phyloP scores from a whole-genome alignment of 2,888 invertebrate genomes.

The Arge pagana region DNA sequence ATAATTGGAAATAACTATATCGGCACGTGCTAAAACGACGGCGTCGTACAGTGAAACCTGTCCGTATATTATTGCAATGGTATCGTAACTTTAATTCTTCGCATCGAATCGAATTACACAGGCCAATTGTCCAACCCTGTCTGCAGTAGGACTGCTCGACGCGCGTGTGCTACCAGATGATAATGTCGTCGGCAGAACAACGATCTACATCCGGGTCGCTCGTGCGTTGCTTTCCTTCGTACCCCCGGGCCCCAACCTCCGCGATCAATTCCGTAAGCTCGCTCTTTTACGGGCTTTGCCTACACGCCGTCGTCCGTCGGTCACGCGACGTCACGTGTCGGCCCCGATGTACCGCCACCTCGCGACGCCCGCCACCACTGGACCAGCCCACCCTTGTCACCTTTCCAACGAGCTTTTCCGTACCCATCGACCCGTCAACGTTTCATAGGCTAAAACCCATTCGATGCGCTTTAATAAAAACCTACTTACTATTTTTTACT shows the following conservation, averaged over 20 bases:
- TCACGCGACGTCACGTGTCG: conserved; percentile 25
- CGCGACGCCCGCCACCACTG: conserved; percentile 21
- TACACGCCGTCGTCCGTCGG: conserved; percentile 25
- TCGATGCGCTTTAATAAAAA: conserved; percentile 44
- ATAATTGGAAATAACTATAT: conserved; percentile 47
- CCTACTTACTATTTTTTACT: conserved; percentile 37
- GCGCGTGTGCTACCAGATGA: neutral
- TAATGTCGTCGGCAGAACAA: conserved; percentile 15
- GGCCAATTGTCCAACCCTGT: conserved; percentile 35
- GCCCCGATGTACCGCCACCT: conserved; percentile 5
- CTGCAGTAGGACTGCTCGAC: neutral
- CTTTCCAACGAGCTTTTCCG: conserved; percentile 39
- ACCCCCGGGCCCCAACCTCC: neutral
- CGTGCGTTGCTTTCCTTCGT: neutral
- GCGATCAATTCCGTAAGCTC: conserved; percentile 34
- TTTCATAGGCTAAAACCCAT: conserved; percentile 12
- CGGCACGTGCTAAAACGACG: conserved; percentile 42
- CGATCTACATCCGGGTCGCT: conserved; percentile 1
- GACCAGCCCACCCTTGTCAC: conserved; percentile 46
- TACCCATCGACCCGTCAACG: conserved; percentile 36
- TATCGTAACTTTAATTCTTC: conserved; percentile 54
- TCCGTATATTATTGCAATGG: conserved; percentile 54
- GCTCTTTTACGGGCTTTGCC: conserved; percentile 40
- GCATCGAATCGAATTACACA: conserved; percentile 55
- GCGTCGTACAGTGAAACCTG: conserved; percentile 53